Evolutionary conservation across 2,888 invertebrate genomes (phyloP).

Genomic region (Cyclophora punctaria): DNA sequence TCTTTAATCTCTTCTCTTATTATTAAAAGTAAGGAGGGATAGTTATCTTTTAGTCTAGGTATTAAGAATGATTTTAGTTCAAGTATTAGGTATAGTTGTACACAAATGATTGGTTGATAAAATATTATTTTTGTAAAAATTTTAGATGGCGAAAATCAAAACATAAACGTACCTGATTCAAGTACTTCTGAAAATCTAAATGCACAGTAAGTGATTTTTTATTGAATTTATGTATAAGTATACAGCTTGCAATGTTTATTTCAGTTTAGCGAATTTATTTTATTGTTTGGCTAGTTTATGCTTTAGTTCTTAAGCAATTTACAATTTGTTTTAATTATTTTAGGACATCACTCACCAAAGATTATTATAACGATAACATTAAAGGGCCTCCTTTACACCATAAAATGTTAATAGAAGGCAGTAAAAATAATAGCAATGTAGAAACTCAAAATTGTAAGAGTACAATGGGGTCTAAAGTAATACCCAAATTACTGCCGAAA

Average conservation of each 20-base stretch:
- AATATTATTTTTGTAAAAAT: slow-evolving; percentile 4
- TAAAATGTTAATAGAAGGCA: slow-evolving; percentile 4
- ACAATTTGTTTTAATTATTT: slow-evolving; percentile 11
- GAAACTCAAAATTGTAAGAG: slow-evolving; percentile 18
- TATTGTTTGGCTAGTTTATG: not conserved
- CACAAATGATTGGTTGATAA: not conserved
- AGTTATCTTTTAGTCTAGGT: too few relatives aligned
- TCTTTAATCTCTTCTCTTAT: too few relatives aligned
- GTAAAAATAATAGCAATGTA: slow-evolving; percentile 16
- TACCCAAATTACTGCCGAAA: not conserved
- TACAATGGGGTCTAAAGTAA: not conserved
- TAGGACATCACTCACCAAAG: slow-evolving; percentile 30
- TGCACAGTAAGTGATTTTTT: slow-evolving; percentile 36
- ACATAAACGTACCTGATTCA: slow-evolving; percentile 46
- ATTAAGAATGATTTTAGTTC: too few relatives aligned
- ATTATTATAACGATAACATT: slow-evolving; percentile 19
- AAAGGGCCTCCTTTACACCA: slow-evolving; percentile 9
- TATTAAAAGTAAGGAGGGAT: too few relatives aligned
- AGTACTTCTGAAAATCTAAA: slow-evolving; percentile 45
- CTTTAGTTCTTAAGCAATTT: not conserved
- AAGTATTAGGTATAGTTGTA: too few relatives aligned
- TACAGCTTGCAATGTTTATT: not conserved
- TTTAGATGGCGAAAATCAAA: slow-evolving; percentile 31
- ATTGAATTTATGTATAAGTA: not conserved
- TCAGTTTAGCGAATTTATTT: not conserved